Conservation (phyloP, 2,797 vertebrate species). For the Dendrocincla tyrannina region DNA sequence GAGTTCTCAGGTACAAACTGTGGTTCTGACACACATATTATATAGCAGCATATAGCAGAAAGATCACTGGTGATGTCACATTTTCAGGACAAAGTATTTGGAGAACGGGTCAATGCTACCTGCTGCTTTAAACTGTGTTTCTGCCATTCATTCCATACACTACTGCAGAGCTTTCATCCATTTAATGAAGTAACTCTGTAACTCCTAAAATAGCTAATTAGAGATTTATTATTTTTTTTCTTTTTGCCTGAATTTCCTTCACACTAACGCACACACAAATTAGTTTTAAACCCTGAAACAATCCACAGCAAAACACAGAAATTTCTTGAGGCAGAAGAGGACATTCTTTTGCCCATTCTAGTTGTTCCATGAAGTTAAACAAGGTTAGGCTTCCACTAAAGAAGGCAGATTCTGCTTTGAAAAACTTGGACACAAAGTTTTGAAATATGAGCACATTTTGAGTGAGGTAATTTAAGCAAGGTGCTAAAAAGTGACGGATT, state of each 20-base stretch:
- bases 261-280: not conserved
- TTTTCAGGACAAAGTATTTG: conserved; percentile 24
- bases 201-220: not conserved
- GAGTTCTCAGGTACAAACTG: not conserved
- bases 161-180: not conserved
- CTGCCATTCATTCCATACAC: not conserved
- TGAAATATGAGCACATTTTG: not conserved
- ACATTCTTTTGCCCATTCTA: not conserved
- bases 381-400: not conserved
- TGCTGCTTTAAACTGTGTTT: conserved; percentile 7
- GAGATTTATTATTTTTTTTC: not conserved
- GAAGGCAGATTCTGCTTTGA: not conserved
- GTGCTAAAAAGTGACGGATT: not conserved
- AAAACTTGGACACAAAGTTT: not conserved
- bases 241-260: not conserved
- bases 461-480: not conserved
- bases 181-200: not conserved
- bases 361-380: not conserved
- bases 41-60: not conserved
- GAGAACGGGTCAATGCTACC: not conserved
- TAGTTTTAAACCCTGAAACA: not conserved
- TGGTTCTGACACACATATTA: not conserved
- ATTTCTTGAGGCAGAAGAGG: not conserved
- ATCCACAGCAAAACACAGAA: not conserved
- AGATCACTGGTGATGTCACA: not conserved